These are phyloP conservation scores for Paramormyrops kingsleyae DNA, from an alignment of 2,113 vertebrate species.

Conservation along the genomic window DNA sequence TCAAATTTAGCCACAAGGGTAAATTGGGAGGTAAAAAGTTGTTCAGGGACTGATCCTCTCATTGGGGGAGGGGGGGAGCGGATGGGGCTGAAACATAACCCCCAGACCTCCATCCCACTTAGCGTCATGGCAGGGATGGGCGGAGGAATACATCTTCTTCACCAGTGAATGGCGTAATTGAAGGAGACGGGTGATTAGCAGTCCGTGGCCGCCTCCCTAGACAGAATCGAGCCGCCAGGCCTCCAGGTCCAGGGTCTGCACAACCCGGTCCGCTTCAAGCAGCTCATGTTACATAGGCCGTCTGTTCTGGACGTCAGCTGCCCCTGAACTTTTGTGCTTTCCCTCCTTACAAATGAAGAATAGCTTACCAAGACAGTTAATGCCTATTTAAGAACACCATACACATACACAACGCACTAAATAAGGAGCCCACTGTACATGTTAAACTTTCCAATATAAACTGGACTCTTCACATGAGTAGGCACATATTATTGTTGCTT, in stretches of 20 bases:
- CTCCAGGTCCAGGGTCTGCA: background rate
- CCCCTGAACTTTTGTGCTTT: background rate
- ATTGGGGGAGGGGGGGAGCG: background rate
- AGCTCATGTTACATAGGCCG: background rate
- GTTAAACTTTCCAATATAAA: background rate
- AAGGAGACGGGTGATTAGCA: slow-evolving; percentile 3
- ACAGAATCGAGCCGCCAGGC: background rate
- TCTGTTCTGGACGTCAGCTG: background rate
- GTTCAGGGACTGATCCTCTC: background rate
- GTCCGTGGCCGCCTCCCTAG: background rate
- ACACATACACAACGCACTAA: background rate
- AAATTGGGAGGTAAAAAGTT: background rate
- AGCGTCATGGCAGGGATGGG: background rate
- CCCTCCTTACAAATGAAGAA: background rate
- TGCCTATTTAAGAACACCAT: background rate
- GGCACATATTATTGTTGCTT: background rate
- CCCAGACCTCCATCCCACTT: background rate
- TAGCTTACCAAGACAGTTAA: background rate
- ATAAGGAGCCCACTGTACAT: background rate
- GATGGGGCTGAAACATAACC: background rate
- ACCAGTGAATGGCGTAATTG: background rate
- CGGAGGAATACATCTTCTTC: background rate
- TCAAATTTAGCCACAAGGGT: background rate
- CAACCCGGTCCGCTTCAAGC: background rate
- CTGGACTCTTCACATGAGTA: background rate